Base-by-base conservation (phyloP, 1,140 invertebrate species). In the Drosophila persimilis region DNA sequence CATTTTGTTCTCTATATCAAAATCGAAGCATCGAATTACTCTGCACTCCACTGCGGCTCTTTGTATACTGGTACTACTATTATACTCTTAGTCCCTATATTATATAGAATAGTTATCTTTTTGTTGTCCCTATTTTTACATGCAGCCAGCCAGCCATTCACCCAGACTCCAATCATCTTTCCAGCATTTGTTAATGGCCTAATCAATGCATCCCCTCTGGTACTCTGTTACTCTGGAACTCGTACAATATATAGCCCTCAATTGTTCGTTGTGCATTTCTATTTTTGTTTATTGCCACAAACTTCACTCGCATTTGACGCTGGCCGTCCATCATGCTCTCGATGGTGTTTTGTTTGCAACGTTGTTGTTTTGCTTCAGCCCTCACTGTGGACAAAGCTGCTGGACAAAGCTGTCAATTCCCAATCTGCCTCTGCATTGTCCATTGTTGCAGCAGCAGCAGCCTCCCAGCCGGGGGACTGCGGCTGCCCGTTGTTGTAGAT, bases 331-430 rank as follows among this genome's bases (percentile, higher is more conserved):
- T 86, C 81, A 86, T 80, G 44, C 66, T 48, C 60, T 45, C n/a
- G 72, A 52, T 75, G 52, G 52, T 60, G 77, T 43, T 70, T 70
- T 69, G 74, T 71, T 61, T 62, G 58, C 64, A 9, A 26, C 57
- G 62, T 57, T 73, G 61, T 47, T 66, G 66, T 13, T 39, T 5
- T 39, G 29, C 11, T 39, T 39, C 35, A 5, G 35, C 35, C 66
- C 71, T 65, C 47, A 41, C 51, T 58, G 71, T 61, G 59, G 17
- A 17, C 17, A 17, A 17, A 17, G 17, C 83, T 88, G 70, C 67
- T 80, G 60, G 59, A 64, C 74, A 65, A 72, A 73, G 83, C 70
- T 83, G 78, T 86, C 88, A 86, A 86, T 86, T 86, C 70, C 45
- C 64, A 60, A 73, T 52, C 64, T 79, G 73, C 73, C 52, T 74